Conservation (phyloP, 1,140 invertebrate species). For the Achatina immaculata region DNA sequence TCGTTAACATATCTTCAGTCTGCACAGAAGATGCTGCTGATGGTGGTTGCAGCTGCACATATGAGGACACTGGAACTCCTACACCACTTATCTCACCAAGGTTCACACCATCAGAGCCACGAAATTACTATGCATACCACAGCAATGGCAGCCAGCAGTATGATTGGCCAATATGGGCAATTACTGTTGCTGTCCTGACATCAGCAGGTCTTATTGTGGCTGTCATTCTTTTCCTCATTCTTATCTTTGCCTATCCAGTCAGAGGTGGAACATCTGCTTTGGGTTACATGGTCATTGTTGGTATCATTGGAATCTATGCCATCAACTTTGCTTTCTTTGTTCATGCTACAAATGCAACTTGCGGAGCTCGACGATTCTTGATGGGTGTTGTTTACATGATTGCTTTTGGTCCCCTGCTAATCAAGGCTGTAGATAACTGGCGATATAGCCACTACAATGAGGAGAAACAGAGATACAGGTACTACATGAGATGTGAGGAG, state of each 20-base stretch:
- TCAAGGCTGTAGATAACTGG: constrained; percentile 73
- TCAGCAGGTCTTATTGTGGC: constrained; percentile 66
- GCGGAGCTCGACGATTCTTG: constrained; percentile 68
- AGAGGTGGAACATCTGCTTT: constrained; percentile 71
- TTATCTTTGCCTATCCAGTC: constrained; percentile 70
- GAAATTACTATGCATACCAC: constrained; percentile 61
- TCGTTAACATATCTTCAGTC: not conserved
- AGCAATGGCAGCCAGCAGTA: constrained; percentile 45
- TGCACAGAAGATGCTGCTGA: not conserved
- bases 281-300: constrained; percentile 72
- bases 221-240: constrained; percentile 70
- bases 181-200: constrained; percentile 67
- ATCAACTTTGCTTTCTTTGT: constrained; percentile 74
- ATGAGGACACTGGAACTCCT: constrained; percentile 17
- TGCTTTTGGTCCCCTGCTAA: constrained; percentile 70
- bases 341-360: constrained; percentile 67
- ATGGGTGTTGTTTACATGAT: constrained; percentile 73
- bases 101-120: constrained; percentile 41
- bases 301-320: constrained; percentile 72
- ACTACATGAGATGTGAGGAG: too few species aligned
- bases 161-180: constrained; percentile 65
- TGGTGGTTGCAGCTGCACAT: not conserved
- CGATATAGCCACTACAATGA: constrained; percentile 57
- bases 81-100: not conserved
- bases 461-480: constrained; percentile 54